Conservation (phyloP, 2,888 invertebrate genomes). For the Diplolepis rosae region DNA sequence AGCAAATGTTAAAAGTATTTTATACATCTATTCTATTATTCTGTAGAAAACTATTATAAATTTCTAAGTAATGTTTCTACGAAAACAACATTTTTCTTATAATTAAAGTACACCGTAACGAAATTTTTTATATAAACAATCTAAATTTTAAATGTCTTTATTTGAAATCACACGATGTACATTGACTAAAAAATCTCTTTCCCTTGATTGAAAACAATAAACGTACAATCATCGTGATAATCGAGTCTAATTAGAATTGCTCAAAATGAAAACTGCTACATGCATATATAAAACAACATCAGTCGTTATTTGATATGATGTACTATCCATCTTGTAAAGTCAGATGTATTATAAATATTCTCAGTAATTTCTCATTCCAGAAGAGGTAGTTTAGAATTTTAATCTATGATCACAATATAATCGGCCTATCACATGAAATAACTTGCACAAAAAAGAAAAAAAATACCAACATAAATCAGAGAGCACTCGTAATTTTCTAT, state of each 20-base stretch:
- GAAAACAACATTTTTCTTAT: background rate
- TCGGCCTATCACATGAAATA: conserved; percentile 3
- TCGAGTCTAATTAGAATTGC: too few species aligned
- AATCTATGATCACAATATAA: background rate
- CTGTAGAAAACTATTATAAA: background rate
- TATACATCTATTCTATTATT: background rate
- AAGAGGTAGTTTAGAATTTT: conserved; percentile 24
- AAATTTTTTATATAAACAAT: too few species aligned
- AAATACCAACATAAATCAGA: background rate
- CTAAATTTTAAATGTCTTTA: too few species aligned
- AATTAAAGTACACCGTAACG: background rate
- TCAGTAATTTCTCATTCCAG: background rate
- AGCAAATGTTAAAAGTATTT: background rate
- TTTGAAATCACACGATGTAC: too few species aligned
- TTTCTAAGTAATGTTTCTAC: background rate
- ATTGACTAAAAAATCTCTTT: too few species aligned
- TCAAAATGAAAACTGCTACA: background rate
- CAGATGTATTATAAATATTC: background rate
- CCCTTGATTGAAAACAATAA: too few species aligned
- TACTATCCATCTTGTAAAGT: background rate
- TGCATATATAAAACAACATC: background rate
- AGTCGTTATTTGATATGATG: conserved; percentile 21
- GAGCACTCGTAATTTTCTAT: background rate
- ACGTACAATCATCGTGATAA: too few species aligned
- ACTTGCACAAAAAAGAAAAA: background rate